These are phyloP conservation scores for Stegodyphus mimosarum DNA, from an alignment of 1,140 invertebrate genomes.

Conservation along the genomic window DNA sequence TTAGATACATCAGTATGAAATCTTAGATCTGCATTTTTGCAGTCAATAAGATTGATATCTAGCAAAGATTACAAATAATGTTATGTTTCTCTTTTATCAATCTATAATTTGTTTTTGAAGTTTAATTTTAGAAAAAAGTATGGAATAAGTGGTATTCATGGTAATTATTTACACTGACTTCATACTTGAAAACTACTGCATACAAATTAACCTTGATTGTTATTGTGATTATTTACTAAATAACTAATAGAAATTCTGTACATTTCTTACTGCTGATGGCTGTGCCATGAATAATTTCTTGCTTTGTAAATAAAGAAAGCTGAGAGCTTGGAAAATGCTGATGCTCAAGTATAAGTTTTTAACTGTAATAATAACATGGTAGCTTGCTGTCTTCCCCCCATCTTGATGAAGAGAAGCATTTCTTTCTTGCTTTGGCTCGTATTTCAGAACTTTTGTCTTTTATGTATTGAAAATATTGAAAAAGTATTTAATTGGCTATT, in stretches of 20 bases:
- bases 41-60: too few species aligned
- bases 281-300: background rate
- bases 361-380: conserved; percentile 1
- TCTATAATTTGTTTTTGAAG: too few species aligned
- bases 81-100: too few species aligned
- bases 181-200: too few species aligned
- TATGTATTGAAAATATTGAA: too few species aligned
- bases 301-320: conserved; percentile 20
- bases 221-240: too few species aligned
- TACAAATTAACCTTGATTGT: too few species aligned
- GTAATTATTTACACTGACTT: background rate
- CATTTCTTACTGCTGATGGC: background rate
- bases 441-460: background rate
- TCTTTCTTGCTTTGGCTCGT: conserved; percentile 3
- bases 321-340: conserved; percentile 24
- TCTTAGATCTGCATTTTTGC: too few species aligned
- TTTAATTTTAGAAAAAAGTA: too few species aligned
- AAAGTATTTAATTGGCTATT: too few species aligned
- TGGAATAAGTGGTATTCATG: background rate
- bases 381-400: conserved; percentile 25
- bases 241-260: background rate
- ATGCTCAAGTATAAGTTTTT: conserved; percentile 22
- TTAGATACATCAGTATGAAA: too few species aligned
- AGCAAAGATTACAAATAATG: too few species aligned
- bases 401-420: background rate